phyloP scores from a whole-genome alignment of 1,140 invertebrate species.

The Plodia interpunctella region DNA sequence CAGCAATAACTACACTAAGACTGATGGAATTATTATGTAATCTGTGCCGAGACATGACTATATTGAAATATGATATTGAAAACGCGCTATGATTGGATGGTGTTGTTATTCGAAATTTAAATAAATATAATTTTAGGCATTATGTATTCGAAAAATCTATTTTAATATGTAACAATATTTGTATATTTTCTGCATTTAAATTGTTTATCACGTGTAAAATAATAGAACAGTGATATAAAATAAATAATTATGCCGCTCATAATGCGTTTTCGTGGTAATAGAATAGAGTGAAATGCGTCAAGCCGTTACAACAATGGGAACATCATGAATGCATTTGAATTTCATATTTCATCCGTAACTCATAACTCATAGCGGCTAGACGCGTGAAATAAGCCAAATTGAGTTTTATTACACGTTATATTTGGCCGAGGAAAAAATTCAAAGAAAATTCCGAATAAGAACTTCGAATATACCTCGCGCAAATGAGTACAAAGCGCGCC shows the following conservation, averaged over 20 bases:
- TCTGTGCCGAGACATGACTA: neutral
- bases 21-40: too few species aligned
- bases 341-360: constrained; percentile 25
- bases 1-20: neutral
- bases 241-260: too few species aligned
- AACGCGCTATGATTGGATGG: too few species aligned
- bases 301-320: constrained; percentile 13
- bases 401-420: constrained; percentile 28
- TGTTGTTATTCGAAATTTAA: too few species aligned
- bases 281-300: constrained; percentile 12
- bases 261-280: neutral
- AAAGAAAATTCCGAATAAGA: constrained; percentile 20
- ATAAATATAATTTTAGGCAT: too few species aligned
- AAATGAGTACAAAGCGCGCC: constrained; percentile 23
- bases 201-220: too few species aligned
- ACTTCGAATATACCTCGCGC: constrained; percentile 18
- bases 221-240: too few species aligned
- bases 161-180: too few species aligned
- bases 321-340: constrained; percentile 25
- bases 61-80: neutral
- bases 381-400: constrained; percentile 25
- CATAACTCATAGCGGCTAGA: constrained; percentile 17
- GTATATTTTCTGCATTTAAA: too few species aligned
- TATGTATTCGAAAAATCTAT: too few species aligned
- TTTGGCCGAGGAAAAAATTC: constrained; percentile 22